These are phyloP conservation scores for Sesia apiformis DNA, from an alignment of 2,888 invertebrate species.

Conservation along the genomic window DNA sequence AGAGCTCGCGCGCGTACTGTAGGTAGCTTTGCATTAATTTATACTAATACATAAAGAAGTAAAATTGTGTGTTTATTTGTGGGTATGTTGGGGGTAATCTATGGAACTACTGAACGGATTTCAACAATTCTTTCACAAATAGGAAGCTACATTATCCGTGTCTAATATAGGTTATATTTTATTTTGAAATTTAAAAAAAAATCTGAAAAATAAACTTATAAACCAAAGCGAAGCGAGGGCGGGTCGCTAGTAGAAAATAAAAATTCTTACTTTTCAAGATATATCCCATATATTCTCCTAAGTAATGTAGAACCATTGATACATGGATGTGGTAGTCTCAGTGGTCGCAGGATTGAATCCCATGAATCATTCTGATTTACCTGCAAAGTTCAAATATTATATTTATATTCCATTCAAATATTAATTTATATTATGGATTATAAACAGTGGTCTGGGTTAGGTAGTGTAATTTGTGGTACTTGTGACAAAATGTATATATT, in stretches of 20 bases:
- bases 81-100: too few species aligned
- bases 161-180: too few species aligned
- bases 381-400: conserved; percentile 49
- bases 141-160: too few species aligned
- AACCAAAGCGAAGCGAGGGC: too few species aligned
- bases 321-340: conserved; percentile 87
- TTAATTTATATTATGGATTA: not conserved
- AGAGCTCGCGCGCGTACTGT: too few species aligned
- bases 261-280: conserved; percentile 51
- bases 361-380: conserved; percentile 92
- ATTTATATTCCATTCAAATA: conserved; percentile 4
- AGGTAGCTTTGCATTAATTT: too few species aligned
- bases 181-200: too few species aligned
- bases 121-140: too few species aligned
- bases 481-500: not conserved
- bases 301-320: conserved; percentile 82
- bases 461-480: not conserved
- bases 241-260: not conserved
- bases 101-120: too few species aligned
- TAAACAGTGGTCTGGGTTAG: not conserved
- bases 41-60: too few species aligned
- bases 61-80: too few species aligned
- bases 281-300: conserved; percentile 51
- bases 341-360: conserved; percentile 85
- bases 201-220: too few species aligned